Base-by-base conservation (phyloP, 1,140 invertebrate species). In the Ganaspis sp. region DNA sequence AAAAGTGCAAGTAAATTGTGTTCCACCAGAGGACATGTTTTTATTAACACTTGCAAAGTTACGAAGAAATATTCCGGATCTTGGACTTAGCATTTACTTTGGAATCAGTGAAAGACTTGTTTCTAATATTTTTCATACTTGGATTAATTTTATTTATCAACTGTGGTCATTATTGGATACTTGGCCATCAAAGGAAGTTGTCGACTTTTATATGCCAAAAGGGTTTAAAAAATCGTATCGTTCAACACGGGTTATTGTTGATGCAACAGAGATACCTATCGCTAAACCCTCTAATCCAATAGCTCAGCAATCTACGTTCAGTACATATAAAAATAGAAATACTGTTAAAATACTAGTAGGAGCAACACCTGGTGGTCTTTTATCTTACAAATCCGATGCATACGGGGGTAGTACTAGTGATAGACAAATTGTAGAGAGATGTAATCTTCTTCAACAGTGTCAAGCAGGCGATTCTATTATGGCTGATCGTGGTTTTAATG, bases 291-390 rank as follows among this genome's bases (percentile, higher is more conserved):
- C 53, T 19, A 74, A 74, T 74, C 79, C 81, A 54, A 75, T 69
- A 45, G 77, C 83, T 38, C 84, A 88, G 73, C 83, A 86, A 72
- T 80, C 81, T 58, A 85, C 84, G 15, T 87, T 85, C 74, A 86
- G 81, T 21, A 77, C 80, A 0, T 83, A 86, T 75, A 87, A 86
- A 45, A 87, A 87, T 64, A 73, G 9, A 38, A 38, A 38, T 9
- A 83, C 83, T 17, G 70, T 72, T 17, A 82, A 83, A 70, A 29
- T 74, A 73, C 29, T 82, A 11, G 75, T 83, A 72, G 84, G 79
- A 9, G 40, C 15, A 4, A 77, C 76, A 9, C 72, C 79, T 37
- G 42, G 37, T 23, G 37, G 64, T 34, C 45, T 75, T 17, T 49
- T 75, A 29, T 38, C 58, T n/a, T 49, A 64, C n/a, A n/a, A 3